Base-by-base conservation (phyloP, 2,797 vertebrate genomes). In the Telmatherina bonti region DNA sequence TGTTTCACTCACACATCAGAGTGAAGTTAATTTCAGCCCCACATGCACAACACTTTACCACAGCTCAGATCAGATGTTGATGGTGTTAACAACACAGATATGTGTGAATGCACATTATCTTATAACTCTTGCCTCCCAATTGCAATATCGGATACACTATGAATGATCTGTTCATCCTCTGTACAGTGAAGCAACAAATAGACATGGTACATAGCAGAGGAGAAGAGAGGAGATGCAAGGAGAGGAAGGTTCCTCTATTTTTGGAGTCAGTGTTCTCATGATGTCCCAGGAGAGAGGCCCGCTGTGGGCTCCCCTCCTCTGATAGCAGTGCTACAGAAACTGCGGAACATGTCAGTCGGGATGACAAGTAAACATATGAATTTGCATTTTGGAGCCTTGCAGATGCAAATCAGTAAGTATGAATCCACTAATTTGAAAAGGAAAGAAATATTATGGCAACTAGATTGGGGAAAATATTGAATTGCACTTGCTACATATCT, bases 221-320 rank as follows among this genome's bases (percentile, higher is more conserved):
- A 76, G 70, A 61, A 47, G 43, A 59, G 69, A 70, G 53, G 65
- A 76, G 70, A 61, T 51, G 43, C 68, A 79, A 67, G 55, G 35
- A 72, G 67, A 87, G 71, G 73, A 84, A 75, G 81, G 71, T 70
- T 73, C 78, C 84, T 88, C 88, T 92, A 93, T 93, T 93, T 94
- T 85, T 89, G 85, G 88, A 88, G 79, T 62, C 49, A 29, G 79
- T 83, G 72, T 85, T 89, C 79, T 76, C 83, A 61, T 70, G 77
- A 70, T 52, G 68, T 90, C 90, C 81, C 76, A 64, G 67, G 81
- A 77, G 85, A 86, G 51, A 67, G 11, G 58, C 78, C 65, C 45
- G 72, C 88, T 84, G 72, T 83, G 86, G 89, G 83, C 78, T 93
- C 83, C 79, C 84, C 85, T 90, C 56, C 72, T 89, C 78, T 70